These are phyloP conservation scores for Brevimyrus niger DNA, from an alignment of 2,113 vertebrate species.

Conservation along the genomic window DNA sequence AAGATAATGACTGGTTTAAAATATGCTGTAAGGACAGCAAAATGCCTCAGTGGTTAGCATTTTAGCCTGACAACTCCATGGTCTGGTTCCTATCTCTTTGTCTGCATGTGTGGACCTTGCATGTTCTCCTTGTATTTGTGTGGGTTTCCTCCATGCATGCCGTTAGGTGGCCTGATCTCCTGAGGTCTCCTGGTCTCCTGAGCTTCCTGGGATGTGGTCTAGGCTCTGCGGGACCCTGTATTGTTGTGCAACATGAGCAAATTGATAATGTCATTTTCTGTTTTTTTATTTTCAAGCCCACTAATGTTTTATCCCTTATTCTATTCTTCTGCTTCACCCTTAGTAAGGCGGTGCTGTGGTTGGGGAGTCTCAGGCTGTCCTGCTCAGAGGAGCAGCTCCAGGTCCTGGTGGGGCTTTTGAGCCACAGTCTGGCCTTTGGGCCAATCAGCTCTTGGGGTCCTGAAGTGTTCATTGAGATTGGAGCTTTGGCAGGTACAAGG, in stretches of 20 bases:
- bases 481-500: conserved; percentile 59
- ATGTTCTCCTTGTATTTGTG: not conserved
- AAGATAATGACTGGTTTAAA: not conserved
- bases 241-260: not conserved
- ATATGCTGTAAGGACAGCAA: not conserved
- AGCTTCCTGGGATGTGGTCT: not conserved
- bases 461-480: conserved; percentile 66
- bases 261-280: not conserved
- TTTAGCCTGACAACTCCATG: not conserved
- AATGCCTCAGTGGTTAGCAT: not conserved
- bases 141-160: not conserved
- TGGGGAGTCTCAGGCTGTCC: conserved; percentile 53
- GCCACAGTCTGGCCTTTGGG: conserved; percentile 55
- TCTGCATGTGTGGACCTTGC: not conserved
- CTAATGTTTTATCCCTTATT: not conserved
- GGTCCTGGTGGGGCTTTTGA: conserved; percentile 49
- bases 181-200: not conserved
- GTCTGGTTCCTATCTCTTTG: not conserved
- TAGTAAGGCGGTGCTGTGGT: conserved; percentile 62
- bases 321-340: conserved; percentile 25
- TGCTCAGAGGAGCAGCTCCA: conserved; percentile 64
- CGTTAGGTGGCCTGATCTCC: not conserved
- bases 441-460: conserved; percentile 58
- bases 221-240: not conserved
- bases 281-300: not conserved